Conservation (phyloP, 2,113 vertebrate species). For the Lichenostomus cassidix region DNA sequence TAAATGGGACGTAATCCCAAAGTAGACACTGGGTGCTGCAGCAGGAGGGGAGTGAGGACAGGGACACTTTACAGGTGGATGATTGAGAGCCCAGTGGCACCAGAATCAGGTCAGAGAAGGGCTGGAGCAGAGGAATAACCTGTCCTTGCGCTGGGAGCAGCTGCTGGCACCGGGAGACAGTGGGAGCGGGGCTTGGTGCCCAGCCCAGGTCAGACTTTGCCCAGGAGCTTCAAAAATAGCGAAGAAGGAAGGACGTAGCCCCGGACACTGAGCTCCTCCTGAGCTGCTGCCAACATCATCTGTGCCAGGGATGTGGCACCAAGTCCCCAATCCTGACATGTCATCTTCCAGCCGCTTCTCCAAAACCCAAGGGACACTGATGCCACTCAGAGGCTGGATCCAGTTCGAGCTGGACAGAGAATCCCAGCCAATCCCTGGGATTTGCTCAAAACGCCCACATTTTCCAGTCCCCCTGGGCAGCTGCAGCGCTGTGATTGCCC, state of each 20-base stretch:
- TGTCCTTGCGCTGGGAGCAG: neutral
- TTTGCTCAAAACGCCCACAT: neutral
- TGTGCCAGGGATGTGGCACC: neutral
- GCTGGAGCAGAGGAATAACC: neutral
- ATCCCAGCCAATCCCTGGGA: neutral
- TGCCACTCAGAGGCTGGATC: neutral
- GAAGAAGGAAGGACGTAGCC: neutral
- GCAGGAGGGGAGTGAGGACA: neutral
- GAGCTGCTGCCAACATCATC: accelerated
- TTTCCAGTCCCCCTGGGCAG: neutral
- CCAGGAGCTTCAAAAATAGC: neutral
- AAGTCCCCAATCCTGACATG: accelerated
- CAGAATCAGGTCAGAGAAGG: neutral
- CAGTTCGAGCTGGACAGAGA: neutral
- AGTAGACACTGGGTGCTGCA: neutral
- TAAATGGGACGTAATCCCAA: neutral
- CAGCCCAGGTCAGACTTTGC: neutral
- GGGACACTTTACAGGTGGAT: neutral
- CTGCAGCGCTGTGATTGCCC: neutral
- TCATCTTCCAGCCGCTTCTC: neutral
- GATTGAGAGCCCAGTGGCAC: neutral
- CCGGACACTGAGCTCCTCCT: neutral
- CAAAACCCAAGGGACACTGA: neutral
- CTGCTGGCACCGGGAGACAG: neutral
- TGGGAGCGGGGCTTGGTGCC: neutral